Conservation (phyloP, 2,113 vertebrate species). For the Podarcis muralis region DNA sequence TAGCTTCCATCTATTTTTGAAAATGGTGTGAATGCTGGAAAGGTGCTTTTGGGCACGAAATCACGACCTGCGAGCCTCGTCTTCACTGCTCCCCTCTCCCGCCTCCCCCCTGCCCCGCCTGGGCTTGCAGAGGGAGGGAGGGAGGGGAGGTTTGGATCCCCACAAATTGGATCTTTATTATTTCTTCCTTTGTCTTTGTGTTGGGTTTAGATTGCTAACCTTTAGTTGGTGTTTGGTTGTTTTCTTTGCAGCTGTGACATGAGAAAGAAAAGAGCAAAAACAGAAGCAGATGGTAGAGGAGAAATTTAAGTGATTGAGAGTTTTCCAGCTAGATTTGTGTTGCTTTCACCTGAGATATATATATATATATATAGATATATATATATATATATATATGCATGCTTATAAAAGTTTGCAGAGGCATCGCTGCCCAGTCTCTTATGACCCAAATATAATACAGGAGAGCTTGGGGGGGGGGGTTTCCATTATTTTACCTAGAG, state of each 20-base stretch:
- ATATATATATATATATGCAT: too few species aligned
- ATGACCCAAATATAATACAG: too few species aligned
- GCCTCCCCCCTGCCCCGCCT: constrained; percentile 5
- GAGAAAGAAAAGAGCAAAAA: constrained; percentile 69
- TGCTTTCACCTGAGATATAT: background rate
- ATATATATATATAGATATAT: background rate
- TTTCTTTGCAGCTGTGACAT: constrained; percentile 72
- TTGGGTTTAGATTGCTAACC: constrained; percentile 62
- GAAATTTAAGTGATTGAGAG: constrained; percentile 63
- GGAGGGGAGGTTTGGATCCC: background rate
- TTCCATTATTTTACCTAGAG: too few species aligned
- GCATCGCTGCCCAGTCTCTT: too few species aligned
- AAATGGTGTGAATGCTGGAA: constrained; percentile 73
- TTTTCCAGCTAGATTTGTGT: constrained; percentile 50
- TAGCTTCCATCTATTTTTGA: constrained; percentile 75
- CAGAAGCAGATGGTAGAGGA: constrained; percentile 65
- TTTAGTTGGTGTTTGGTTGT: constrained; percentile 69
- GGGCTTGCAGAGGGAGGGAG: too few species aligned
- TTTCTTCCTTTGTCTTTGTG: constrained; percentile 62
- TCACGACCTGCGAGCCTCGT: background rate
- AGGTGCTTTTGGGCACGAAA: constrained; percentile 40
- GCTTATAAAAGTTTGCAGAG: too few species aligned
- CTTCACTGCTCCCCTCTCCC: too few species aligned
- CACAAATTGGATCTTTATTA: background rate
- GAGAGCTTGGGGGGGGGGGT: too few species aligned